A percentile compares a stretch with the other conserved stretches of the same genome.
These are phyloP conservation scores for Heptranchias perlo DNA, from an alignment of 2,113 vertebrate species.

Conservation along the genomic window DNA sequence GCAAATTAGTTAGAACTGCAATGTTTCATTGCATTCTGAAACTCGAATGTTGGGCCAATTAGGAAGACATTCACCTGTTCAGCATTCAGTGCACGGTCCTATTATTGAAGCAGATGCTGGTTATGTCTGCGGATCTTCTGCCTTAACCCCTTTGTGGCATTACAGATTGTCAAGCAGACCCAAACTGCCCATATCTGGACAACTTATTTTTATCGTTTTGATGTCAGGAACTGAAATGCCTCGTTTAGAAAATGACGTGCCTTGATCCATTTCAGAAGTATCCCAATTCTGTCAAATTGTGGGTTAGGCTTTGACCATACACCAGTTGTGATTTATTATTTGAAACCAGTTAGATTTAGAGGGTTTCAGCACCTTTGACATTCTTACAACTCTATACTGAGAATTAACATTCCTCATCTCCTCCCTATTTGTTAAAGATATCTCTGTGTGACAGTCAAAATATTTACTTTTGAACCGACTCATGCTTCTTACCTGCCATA, in stretches of 20 bases:
- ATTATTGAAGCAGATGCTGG: conserved; percentile 45
- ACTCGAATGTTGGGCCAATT: conserved; percentile 45
- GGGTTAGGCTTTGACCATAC: not conserved
- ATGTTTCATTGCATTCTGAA: conserved; percentile 44
- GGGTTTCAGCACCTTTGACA: not conserved
- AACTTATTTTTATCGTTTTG: not conserved
- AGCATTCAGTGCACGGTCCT: conserved; percentile 47
- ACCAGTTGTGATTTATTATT: not conserved
- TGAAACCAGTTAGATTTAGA: not conserved
- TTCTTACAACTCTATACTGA: not conserved
- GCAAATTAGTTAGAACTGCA: conserved; percentile 34
- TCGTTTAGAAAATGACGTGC: not conserved
- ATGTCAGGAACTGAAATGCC: not conserved
- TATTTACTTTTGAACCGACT: too few species aligned
- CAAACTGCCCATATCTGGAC: not conserved
- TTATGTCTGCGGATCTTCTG: conserved; percentile 41
- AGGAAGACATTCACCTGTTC: conserved; percentile 45
- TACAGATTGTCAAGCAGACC: not conserved
- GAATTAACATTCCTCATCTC: too few species aligned
- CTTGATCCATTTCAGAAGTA: not conserved
- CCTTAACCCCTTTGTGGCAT: conserved; percentile 36
- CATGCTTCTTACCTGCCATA: too few species aligned
- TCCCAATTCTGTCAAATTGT: not conserved
- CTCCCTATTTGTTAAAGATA: too few species aligned
- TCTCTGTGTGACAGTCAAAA: too few species aligned